A percentile compares a stretch with the other conserved stretches of the same genome.
phyloP scores from a whole-genome alignment of 1,140 invertebrate species.

The Philopotamus ludificatus region DNA sequence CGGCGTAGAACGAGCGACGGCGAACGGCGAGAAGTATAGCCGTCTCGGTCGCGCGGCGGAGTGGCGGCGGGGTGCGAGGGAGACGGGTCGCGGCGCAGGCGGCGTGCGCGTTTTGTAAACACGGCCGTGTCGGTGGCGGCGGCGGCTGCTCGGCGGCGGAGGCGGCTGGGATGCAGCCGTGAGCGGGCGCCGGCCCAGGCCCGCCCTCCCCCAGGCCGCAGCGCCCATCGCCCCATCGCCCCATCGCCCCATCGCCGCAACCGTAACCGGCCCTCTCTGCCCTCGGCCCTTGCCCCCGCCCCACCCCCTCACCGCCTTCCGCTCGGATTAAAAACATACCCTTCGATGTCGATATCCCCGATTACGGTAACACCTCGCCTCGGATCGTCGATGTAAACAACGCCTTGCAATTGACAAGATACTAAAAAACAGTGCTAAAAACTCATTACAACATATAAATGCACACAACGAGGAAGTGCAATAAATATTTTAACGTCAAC shows the following conservation, averaged over 20 bases:
- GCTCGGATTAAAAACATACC: neutral
- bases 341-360: neutral
- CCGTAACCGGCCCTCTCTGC: neutral
- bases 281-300: neutral
- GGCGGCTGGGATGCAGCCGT: neutral
- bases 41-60: neutral
- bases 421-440: too few relatives aligned
- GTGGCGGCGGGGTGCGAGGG: neutral
- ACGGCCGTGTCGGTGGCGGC: too few relatives aligned
- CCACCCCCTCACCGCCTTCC: neutral
- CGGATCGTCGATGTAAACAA: neutral
- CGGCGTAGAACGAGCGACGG: slow-evolving; percentile 19
- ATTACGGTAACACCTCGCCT: neutral
- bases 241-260: neutral
- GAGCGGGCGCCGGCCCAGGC: neutral
- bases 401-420: too few relatives aligned
- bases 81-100: neutral
- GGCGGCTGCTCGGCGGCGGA: neutral
- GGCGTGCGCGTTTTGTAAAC: neutral
- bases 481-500: too few relatives aligned
- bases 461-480: too few relatives aligned
- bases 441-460: too few relatives aligned
- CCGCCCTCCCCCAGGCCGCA: neutral
- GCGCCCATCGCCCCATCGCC: neutral
- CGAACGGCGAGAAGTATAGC: neutral